Conservation (phyloP, 2,113 vertebrate genomes). For the Ciconia boyciana region DNA sequence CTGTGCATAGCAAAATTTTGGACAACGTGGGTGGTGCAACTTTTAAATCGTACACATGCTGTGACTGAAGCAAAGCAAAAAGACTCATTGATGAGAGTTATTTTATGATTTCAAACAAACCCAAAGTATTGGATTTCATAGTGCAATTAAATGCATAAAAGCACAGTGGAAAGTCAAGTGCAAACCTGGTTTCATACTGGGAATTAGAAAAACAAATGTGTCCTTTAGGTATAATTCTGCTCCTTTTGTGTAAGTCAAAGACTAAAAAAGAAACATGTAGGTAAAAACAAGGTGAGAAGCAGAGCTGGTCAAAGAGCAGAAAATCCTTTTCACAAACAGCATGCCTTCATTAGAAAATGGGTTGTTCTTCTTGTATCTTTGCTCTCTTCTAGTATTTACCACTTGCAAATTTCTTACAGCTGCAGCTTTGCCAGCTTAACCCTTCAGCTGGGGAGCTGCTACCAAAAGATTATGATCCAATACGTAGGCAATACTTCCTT, state of each 20-base stretch:
- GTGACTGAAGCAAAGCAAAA: constrained; percentile 24
- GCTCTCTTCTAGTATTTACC: background rate
- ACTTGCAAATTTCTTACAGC: background rate
- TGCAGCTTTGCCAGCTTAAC: background rate
- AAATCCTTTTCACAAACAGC: background rate
- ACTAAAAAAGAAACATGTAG: background rate
- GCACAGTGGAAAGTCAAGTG: background rate
- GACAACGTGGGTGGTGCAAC: constrained; percentile 29
- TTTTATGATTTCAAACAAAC: constrained; percentile 48
- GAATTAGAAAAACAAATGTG: constrained; percentile 3
- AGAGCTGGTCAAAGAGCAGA: background rate
- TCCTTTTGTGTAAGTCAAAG: background rate
- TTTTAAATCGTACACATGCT: constrained; percentile 44
- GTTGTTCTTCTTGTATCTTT: background rate
- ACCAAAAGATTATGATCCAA: background rate
- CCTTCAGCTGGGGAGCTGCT: background rate
- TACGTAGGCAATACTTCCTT: background rate
- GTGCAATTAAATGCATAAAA: constrained; percentile 3
- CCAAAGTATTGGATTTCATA: background rate
- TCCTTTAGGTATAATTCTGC: background rate
- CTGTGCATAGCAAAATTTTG: constrained; percentile 60
- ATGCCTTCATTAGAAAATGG: background rate
- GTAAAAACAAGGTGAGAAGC: background rate
- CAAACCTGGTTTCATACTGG: background rate
- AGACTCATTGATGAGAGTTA: background rate